Conservation (phyloP, 2,797 vertebrate species). For the Perdix hodgsoniae region DNA sequence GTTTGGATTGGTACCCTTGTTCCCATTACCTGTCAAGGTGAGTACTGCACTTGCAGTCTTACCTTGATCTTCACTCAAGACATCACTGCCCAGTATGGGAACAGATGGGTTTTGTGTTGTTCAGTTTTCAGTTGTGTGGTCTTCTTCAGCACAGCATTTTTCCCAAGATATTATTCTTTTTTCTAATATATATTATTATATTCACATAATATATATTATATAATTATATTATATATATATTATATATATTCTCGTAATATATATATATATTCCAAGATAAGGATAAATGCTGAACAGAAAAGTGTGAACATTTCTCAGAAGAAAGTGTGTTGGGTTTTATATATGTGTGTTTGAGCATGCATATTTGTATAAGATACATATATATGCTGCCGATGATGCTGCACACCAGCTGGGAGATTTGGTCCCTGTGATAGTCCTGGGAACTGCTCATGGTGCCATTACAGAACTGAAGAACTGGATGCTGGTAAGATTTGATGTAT, state of each 20-base stretch:
- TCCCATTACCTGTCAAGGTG: background rate
- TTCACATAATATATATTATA: no score
- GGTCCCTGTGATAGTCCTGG: fast-evolving
- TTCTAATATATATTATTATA: no score
- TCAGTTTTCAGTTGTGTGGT: background rate
- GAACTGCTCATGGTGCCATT: background rate
- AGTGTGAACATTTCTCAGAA: background rate
- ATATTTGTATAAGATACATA: background rate
- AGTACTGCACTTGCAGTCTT: background rate
- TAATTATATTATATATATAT: no score
- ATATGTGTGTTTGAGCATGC: fast-evolving
- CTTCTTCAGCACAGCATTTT: background rate
- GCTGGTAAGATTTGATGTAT: background rate
- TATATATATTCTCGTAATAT: no score
- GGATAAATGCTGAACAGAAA: background rate
- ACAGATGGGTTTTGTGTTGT: background rate
- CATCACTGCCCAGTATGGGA: background rate
- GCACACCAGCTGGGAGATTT: background rate
- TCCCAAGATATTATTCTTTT: no score
- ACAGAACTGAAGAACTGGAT: background rate
- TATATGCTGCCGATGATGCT: background rate
- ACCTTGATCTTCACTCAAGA: background rate
- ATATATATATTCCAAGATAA: no score
- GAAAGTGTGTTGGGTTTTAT: background rate
- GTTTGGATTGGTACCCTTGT: background rate